Evolutionary conservation across 2,797 vertebrate genomes (phyloP).

Genomic region (Coregonus ussuriensis): DNA sequence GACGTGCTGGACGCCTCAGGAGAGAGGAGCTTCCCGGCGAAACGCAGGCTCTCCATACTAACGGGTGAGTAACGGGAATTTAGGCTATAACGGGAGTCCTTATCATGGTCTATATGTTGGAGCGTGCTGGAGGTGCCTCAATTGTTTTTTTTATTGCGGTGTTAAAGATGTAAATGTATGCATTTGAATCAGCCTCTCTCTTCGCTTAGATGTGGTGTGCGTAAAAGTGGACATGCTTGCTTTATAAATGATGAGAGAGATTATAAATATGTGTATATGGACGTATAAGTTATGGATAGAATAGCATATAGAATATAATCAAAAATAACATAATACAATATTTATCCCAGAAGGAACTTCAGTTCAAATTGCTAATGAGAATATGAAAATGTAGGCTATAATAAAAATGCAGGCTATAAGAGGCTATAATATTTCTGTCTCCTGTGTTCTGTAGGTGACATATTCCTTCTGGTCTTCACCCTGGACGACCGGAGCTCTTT

Average conservation of each 20-base stretch:
- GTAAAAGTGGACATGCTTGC: not conserved
- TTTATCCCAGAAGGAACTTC: not conserved
- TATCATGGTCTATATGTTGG: not conserved
- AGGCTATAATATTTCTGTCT: not conserved
- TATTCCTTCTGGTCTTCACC: slow-evolving; percentile 80
- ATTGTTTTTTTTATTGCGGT: not conserved
- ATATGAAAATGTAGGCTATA: not conserved
- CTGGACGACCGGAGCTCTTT: slow-evolving; percentile 76
- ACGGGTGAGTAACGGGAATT: slow-evolving; percentile 68
- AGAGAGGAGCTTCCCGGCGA: slow-evolving; percentile 78
- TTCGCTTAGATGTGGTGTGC: not conserved
- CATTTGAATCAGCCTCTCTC: not conserved
- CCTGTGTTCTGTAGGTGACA: slow-evolving; percentile 65
- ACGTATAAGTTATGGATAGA: not conserved
- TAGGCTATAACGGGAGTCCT: not conserved
- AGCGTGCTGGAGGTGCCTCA: not conserved
- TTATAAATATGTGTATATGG: not conserved
- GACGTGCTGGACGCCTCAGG: slow-evolving; percentile 78
- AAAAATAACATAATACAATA: not conserved
- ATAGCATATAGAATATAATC: not conserved
- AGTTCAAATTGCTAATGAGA: not conserved
- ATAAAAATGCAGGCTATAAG: no score
- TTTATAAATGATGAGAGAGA: not conserved
- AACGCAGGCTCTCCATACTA: slow-evolving; percentile 78
- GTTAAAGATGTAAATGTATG: not conserved